Percentiles rank a stretch among this genome's conserved stretches.
phyloP scores from a whole-genome alignment of 2,113 vertebrate genomes.

The Carassius gibelio region DNA sequence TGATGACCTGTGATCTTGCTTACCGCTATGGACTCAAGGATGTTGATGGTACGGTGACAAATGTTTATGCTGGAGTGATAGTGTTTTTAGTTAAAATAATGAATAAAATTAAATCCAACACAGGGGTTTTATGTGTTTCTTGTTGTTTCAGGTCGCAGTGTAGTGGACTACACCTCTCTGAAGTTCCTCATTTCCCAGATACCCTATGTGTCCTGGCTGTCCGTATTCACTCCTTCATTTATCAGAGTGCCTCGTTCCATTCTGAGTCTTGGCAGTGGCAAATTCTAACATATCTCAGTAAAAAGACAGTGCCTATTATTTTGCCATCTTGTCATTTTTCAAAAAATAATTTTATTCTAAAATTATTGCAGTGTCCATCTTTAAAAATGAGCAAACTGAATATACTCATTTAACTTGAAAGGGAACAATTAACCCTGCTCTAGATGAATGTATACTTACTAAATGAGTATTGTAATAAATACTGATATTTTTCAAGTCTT shows the following conservation, averaged over 20 bases:
- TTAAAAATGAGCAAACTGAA: neutral
- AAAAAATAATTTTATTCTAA: neutral
- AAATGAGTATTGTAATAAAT: neutral
- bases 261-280: slow-evolving; percentile 61
- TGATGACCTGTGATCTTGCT: slow-evolving; percentile 81
- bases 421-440: too few relatives aligned
- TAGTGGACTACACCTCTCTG: slow-evolving; percentile 72
- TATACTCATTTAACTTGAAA: neutral
- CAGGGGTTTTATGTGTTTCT: neutral
- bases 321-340: neutral
- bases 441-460: neutral
- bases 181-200: slow-evolving; percentile 68
- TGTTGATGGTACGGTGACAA: too few relatives aligned
- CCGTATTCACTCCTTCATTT: slow-evolving; percentile 66
- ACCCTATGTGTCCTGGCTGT: slow-evolving; percentile 59
- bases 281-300: slow-evolving; percentile 60
- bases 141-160: slow-evolving; percentile 65
- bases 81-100: neutral
- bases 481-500: neutral
- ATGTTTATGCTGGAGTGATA: neutral
- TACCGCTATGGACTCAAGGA: slow-evolving; percentile 71
- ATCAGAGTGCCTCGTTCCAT: slow-evolving; percentile 72
- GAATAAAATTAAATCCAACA: neutral
- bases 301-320: neutral
- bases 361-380: neutral